A percentile compares a stretch with the other conserved stretches of the same genome.
These are phyloP conservation scores for Yoshiicerus persimilis DNA, from an alignment of 1,140 invertebrate species.

Conservation along the genomic window DNA sequence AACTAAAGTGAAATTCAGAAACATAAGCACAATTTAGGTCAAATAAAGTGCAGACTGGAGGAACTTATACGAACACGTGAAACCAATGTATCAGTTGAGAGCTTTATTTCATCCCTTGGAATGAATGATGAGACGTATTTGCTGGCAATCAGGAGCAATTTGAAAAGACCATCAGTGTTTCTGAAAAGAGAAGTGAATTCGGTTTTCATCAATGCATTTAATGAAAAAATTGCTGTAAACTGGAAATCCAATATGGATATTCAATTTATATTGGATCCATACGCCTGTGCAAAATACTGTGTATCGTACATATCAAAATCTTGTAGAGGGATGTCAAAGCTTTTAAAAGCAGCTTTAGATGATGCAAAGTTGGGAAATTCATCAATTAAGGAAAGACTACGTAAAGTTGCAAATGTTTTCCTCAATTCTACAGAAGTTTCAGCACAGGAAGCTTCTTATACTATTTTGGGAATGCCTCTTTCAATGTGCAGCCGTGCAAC, in stretches of 20 bases:
- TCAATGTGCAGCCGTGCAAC: background rate
- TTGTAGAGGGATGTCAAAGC: too few species aligned
- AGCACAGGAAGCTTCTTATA: conserved; percentile 9
- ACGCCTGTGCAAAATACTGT: conserved; percentile 46
- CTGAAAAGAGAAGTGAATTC: conserved; percentile 44
- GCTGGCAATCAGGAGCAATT: background rate
- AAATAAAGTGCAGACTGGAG: background rate
- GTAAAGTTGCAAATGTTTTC: background rate
- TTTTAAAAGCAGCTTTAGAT: too few species aligned
- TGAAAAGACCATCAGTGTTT: conserved; percentile 24
- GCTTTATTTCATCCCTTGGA: background rate
- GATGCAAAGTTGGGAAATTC: too few species aligned
- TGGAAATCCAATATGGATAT: conserved; percentile 52
- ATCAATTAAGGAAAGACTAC: too few species aligned
- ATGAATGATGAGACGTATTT: background rate
- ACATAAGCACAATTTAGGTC: too few species aligned
- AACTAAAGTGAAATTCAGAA: background rate
- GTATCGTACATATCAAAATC: conserved; percentile 45
- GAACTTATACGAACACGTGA: background rate
- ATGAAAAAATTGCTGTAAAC: conserved; percentile 44
- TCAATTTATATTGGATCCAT: too few species aligned
- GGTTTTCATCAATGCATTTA: conserved; percentile 50
- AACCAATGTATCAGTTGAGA: background rate
- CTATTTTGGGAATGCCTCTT: background rate
- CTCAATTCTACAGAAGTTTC: background rate